A percentile compares a stretch with the other conserved stretches of the same genome.
phyloP scores from a whole-genome alignment of 2,888 invertebrate genomes.

The Actias luna region DNA sequence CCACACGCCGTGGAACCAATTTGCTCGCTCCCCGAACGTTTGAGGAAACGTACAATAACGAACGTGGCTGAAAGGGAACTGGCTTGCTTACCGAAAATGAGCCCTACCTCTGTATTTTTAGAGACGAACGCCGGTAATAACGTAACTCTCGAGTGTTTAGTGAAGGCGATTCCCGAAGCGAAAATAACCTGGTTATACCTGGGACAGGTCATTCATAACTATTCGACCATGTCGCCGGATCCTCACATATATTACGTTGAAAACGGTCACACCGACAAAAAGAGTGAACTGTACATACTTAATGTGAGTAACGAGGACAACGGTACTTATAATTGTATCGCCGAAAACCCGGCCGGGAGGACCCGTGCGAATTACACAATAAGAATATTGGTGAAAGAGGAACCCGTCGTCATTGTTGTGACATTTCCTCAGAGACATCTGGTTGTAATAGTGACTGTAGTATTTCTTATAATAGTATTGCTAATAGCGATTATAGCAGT shows the following conservation, averaged over 20 bases:
- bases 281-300: constrained; percentile 89
- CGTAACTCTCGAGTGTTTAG: constrained; percentile 89
- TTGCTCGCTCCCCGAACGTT: constrained; percentile 86
- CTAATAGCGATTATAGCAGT: constrained; percentile 85
- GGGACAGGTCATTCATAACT: constrained; percentile 89
- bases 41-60: constrained; percentile 86
- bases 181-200: constrained; percentile 92
- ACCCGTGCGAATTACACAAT: constrained; percentile 91
- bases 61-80: constrained; percentile 86
- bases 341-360: constrained; percentile 92
- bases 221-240: constrained; percentile 85
- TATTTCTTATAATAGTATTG: constrained; percentile 84
- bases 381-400: constrained; percentile 87
- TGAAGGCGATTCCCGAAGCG: constrained; percentile 91
- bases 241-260: constrained; percentile 87
- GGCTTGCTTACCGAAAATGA: constrained; percentile 91
- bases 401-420: constrained; percentile 85
- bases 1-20: constrained; percentile 90
- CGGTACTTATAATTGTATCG: constrained; percentile 92
- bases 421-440: constrained; percentile 87
- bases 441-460: constrained; percentile 85
- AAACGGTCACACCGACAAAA: constrained; percentile 87
- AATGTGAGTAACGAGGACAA: constrained; percentile 90
- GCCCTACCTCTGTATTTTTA: constrained; percentile 87
- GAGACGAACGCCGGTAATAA: constrained; percentile 92